Conservation (phyloP, 2,797 vertebrate species). For the Phoeniculus purpureus region DNA sequence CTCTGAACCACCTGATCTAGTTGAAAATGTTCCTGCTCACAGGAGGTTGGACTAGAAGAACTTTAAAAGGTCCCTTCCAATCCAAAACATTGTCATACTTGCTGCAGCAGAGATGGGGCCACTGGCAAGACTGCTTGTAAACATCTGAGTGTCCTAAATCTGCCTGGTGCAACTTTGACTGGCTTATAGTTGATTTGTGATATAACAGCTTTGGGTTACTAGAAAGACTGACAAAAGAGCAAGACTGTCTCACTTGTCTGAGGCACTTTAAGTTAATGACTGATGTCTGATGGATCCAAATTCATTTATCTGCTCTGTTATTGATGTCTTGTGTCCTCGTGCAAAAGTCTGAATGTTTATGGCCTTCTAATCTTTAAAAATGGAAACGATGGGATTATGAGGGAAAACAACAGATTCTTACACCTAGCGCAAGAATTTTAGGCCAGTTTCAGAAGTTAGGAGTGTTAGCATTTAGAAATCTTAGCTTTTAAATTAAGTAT, state of each 20-base stretch:
- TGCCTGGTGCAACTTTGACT: neutral
- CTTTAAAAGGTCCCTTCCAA: too few species aligned
- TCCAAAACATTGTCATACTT: neutral
- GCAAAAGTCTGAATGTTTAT: neutral
- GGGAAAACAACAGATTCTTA: neutral
- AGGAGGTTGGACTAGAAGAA: too few species aligned
- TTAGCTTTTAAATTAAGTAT: neutral
- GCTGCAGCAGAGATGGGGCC: neutral
- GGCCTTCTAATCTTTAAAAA: neutral
- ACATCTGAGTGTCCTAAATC: neutral
- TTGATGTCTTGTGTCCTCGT: accelerated
- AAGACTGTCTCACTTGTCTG: neutral
- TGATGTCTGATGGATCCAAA: neutral
- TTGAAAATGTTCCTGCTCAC: too few species aligned
- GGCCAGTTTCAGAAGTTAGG: neutral
- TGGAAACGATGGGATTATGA: neutral
- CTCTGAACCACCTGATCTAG: too few species aligned
- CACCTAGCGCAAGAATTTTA: neutral
- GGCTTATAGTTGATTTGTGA: neutral
- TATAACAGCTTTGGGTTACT: neutral
- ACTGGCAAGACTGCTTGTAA: neutral
- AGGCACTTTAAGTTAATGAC: neutral
- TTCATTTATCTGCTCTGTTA: neutral
- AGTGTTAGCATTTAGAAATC: neutral
- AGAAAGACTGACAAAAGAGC: neutral